Base-by-base conservation (phyloP, 2,797 vertebrate species). In the Cryptoblepharus egeriae region DNA sequence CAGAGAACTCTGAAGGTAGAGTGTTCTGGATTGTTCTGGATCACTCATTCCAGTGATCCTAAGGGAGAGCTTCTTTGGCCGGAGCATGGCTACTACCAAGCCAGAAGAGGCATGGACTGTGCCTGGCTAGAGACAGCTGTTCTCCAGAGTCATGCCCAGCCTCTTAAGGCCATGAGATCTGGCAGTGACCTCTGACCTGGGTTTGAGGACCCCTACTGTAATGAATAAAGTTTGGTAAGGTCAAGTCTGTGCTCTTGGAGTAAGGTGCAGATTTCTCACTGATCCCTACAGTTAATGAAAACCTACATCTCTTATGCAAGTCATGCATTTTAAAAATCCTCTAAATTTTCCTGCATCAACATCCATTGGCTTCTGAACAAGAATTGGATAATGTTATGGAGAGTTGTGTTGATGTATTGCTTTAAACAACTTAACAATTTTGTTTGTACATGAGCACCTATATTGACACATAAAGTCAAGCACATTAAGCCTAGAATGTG, bases 341-440 rank as follows among this genome's bases (percentile, higher is more conserved):
- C 85, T 87, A 88, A 37, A 89, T 90, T 87, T 83, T 92, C 88
- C 87, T 90, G 86, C 81, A 93, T 85, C 84, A 85, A 87, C 86
- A 88, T 91, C 92, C 84, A 92, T 93, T 89, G 92, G 75, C 90
- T 84, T 92, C 93, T 90, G 92, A 90, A 92, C 88, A 94, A 91
- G 92, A 88, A 94, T 93, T 89, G 87, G 87, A 90, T 92, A 94
- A 91, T 87, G 81, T 84, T 88, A 87, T 91, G 86, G 85, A 83
- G 90, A 91, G 92, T 92, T 94, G 91, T 92, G 93, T 91, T 90
- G 81, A 89, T 88, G 77, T 86, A 39, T 82, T 76, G 79, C 80
- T 90, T 84, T 39, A 75, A 85, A 78, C 91, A 87, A 87, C 42
- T 72, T 30, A 30, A 16, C 37, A 75, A 78, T 39, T 57, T 39